phyloP scores from a whole-genome alignment of 2,113 vertebrate species.

The Morone chrysops region DNA sequence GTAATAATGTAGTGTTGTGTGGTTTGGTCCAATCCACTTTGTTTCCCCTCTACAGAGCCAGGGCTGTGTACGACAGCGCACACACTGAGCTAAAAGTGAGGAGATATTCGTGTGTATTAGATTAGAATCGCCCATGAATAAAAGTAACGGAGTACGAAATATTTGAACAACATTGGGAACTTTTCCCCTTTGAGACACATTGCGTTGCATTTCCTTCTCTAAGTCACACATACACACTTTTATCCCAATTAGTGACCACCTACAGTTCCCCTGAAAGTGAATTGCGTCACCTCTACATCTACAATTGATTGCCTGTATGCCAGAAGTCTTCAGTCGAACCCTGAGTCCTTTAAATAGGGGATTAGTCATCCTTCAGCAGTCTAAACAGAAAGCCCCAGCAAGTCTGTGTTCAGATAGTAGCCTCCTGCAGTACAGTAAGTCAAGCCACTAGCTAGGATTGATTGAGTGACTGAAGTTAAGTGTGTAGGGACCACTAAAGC shows the following conservation, averaged over 20 bases:
- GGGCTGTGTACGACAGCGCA: too few relatives aligned
- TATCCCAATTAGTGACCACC: conserved; percentile 45
- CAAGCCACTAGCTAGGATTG: conserved; percentile 52
- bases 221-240: conserved; percentile 20
- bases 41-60: too few relatives aligned
- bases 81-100: too few relatives aligned
- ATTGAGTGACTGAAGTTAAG: conserved; percentile 49
- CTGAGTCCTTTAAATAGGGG: conserved; percentile 68
- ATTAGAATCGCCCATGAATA: background rate
- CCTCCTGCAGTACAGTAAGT: conserved; percentile 53
- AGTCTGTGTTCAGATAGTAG: conserved; percentile 43
- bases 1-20: too few relatives aligned
- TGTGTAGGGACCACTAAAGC: conserved; percentile 5
- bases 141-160: conserved; percentile 2
- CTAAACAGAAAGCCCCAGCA: conserved; percentile 45
- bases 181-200: background rate
- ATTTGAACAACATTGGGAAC: background rate
- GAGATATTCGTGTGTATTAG: too few relatives aligned
- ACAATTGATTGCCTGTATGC: conserved; percentile 47
- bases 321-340: conserved; percentile 51
- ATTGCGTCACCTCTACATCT: conserved; percentile 49
- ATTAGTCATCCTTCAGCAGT: conserved; percentile 70
- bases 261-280: conserved; percentile 44
- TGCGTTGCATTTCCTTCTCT: conserved; percentile 23
- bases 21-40: too few relatives aligned